Conservation (phyloP, 2,888 invertebrate genomes). For the Pseudoips prasinana region DNA sequence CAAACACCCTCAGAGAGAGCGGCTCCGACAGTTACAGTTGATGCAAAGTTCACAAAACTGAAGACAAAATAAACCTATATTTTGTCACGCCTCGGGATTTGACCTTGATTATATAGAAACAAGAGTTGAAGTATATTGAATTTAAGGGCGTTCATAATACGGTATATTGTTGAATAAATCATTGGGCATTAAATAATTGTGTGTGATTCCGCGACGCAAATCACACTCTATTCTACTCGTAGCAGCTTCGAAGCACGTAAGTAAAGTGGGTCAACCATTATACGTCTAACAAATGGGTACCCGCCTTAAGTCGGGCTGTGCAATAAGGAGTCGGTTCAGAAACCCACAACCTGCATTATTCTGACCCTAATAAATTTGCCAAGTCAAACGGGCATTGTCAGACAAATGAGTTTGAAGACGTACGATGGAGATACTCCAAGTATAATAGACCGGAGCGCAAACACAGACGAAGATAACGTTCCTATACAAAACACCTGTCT, state of each 20-base stretch:
- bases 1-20: constrained; percentile 65
- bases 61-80: constrained; percentile 47
- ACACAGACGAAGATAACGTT: constrained; percentile 3
- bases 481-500: no score
- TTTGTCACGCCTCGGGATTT: constrained; percentile 16
- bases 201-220: constrained; percentile 56
- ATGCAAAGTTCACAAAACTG: constrained; percentile 57
- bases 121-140: constrained; percentile 23
- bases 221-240: constrained; percentile 54
- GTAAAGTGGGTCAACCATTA: constrained; percentile 78
- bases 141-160: constrained; percentile 28
- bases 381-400: constrained; percentile 73
- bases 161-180: constrained; percentile 41
- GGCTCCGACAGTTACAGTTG: constrained; percentile 62
- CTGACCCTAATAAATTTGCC: constrained; percentile 79
- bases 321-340: constrained; percentile 73
- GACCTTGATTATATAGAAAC: constrained; percentile 32
- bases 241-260: constrained; percentile 58
- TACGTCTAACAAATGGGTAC: constrained; percentile 75
- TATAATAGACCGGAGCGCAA: constrained; percentile 26
- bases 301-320: constrained; percentile 66
- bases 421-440: constrained; percentile 32
- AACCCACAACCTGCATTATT: constrained; percentile 78
- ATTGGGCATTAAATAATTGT: constrained; percentile 48
- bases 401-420: constrained; percentile 68